Percentiles rank a stretch among this genome's conserved stretches.
phyloP scores from a whole-genome alignment of 2,888 invertebrate species.

The Morinoia aosen region DNA sequence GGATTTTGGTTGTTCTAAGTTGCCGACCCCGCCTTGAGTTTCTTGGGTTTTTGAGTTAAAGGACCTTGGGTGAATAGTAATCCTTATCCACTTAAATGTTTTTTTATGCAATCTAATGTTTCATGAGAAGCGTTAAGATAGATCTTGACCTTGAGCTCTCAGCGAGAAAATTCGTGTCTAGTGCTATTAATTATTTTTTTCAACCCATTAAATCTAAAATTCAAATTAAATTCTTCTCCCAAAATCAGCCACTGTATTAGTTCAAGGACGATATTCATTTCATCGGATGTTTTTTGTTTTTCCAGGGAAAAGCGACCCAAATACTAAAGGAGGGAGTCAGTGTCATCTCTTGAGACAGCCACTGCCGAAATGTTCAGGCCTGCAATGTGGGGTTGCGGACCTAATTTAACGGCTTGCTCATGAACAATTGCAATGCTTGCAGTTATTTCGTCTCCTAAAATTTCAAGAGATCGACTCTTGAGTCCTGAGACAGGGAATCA shows the following conservation, averaged over 20 bases:
- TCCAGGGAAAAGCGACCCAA: conserved; percentile 34
- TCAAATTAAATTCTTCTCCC: not conserved
- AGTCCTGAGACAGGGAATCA: not conserved
- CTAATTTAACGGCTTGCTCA: not conserved
- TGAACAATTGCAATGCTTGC: not conserved
- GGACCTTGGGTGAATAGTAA: not conserved
- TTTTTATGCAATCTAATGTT: no score
- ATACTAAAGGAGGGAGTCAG: not conserved
- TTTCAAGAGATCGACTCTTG: not conserved
- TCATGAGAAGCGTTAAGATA: no score
- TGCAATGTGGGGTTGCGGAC: no score
- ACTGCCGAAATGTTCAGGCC: no score
- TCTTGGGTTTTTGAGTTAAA: not conserved
- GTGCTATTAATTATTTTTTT: no score
- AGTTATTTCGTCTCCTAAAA: not conserved
- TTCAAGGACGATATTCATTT: not conserved
- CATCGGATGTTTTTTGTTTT: not conserved
- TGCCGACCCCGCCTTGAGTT: not conserved
- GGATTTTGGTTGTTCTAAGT: not conserved
- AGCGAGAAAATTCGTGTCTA: no score
- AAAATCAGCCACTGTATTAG: not conserved
- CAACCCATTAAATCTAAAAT: no score
- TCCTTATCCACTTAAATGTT: no score
- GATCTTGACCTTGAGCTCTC: no score
- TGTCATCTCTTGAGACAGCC: not conserved